Evolutionary conservation across 1,140 invertebrate genomes (phyloP).

Genomic region (Apocrypta bakeri): DNA sequence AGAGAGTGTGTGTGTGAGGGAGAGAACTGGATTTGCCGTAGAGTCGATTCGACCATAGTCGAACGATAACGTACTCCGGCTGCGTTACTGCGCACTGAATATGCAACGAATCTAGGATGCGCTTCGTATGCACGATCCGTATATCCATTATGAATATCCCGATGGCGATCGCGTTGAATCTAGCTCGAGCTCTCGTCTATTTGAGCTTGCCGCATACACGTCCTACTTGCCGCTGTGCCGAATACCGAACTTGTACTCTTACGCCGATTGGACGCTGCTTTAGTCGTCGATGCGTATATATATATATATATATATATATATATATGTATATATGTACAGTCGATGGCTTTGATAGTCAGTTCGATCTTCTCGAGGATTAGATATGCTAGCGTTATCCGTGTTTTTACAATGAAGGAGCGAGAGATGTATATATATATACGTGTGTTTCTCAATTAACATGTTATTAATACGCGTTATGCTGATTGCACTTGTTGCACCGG

Average conservation of each 20-base stretch:
- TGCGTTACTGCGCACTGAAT: constrained; percentile 58
- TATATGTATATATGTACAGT: no score
- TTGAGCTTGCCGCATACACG: constrained; percentile 5
- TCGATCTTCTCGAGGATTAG: no score
- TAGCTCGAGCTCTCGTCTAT: background rate
- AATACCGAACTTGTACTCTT: background rate
- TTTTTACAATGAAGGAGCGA: no score
- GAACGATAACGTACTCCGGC: constrained; percentile 63
- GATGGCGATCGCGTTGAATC: background rate
- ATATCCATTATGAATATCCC: constrained; percentile 67
- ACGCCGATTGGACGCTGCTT: background rate
- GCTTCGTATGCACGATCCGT: constrained; percentile 57
- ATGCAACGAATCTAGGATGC: constrained; percentile 66
- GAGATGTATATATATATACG: no score
- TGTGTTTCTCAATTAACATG: no score
- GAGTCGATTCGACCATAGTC: constrained; percentile 38
- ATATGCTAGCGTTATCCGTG: no score
- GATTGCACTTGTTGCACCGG: no score
- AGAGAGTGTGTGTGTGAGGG: no score
- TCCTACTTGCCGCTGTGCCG: background rate
- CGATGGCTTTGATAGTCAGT: no score
- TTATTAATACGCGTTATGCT: no score
- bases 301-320: no score
- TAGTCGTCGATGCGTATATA: background rate
- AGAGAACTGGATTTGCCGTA: background rate